A percentile compares a stretch with the other conserved stretches of the same genome.
phyloP scores from a whole-genome alignment of 2,113 vertebrate species.

The Poicephalus meyeri region DNA sequence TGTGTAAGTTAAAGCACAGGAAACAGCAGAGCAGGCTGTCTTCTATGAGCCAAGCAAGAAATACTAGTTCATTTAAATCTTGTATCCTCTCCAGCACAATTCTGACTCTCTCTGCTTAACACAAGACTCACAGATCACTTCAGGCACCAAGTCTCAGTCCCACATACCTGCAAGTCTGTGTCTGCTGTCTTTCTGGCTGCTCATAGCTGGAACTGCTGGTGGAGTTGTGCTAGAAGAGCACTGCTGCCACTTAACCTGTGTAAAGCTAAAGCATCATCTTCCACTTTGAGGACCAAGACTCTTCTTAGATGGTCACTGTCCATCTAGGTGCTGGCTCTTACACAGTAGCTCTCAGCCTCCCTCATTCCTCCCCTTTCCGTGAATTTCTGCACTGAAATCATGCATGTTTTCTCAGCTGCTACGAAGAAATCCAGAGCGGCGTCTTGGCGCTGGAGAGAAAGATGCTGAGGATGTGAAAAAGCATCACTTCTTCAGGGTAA shows the following conservation, averaged over 20 bases:
- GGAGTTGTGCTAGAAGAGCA: neutral
- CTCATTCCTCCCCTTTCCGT: neutral
- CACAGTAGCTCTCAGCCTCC: neutral
- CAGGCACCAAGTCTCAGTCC: neutral
- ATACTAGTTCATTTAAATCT: neutral
- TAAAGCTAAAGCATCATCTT: neutral
- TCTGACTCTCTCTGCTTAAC: neutral
- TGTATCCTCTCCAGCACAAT: neutral
- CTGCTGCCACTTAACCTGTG: neutral
- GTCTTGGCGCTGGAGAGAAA: slow-evolving; percentile 92
- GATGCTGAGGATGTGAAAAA: slow-evolving; percentile 98
- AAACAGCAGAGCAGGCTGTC: neutral
- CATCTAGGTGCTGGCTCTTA: neutral
- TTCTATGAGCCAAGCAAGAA: neutral
- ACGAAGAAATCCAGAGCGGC: slow-evolving; percentile 93
- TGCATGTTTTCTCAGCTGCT: slow-evolving; percentile 80
- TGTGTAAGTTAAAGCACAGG: neutral
- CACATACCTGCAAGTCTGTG: neutral
- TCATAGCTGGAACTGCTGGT: neutral
- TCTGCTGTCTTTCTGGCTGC: neutral
- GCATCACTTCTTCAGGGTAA: slow-evolving; percentile 95
- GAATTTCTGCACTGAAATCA: neutral
- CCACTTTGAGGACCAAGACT: neutral
- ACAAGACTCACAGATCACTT: neutral
- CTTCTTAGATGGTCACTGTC: neutral